These are phyloP conservation scores for Myotis brandtii DNA, from an alignment of 2,113 vertebrate species.

Conservation along the genomic window DNA sequence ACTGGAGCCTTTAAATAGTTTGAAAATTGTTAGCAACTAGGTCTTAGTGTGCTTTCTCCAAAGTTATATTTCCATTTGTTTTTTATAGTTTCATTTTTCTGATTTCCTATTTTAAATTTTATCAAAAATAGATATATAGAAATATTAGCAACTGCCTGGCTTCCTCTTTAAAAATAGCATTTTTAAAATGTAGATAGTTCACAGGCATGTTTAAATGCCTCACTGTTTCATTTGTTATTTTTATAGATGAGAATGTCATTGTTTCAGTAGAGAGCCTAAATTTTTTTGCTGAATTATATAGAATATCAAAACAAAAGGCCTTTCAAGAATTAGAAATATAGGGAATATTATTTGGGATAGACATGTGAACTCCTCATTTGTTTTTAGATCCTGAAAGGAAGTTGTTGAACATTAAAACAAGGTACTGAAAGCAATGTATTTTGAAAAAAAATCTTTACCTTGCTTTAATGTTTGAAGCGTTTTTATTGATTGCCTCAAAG, in stretches of 20 bases:
- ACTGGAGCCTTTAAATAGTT: neutral
- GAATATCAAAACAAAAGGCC: neutral
- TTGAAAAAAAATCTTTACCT: neutral
- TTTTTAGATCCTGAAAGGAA: constrained; percentile 24
- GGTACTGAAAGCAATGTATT: neutral
- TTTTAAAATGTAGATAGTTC: neutral
- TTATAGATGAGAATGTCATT: constrained; percentile 15
- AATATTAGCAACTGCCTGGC: constrained; percentile 29
- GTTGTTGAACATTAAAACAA: constrained; percentile 8
- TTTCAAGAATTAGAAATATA: constrained; percentile 48
- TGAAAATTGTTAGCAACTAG: constrained; percentile 15
- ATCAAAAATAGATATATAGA: constrained; percentile 28
- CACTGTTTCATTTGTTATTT: constrained; percentile 2
- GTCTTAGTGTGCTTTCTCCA: constrained; percentile 18
- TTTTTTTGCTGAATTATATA: neutral
- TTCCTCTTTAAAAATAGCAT: constrained; percentile 30
- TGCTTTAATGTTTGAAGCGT: neutral
- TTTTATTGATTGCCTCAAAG: constrained; percentile 17
- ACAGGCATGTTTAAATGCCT: neutral
- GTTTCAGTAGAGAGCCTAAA: neutral
- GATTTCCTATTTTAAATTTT: constrained; percentile 43
- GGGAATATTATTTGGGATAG: neutral
- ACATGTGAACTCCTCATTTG: neutral
- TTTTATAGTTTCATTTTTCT: constrained; percentile 26
- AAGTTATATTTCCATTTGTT: constrained; percentile 34